phyloP scores from a whole-genome alignment of 2,888 invertebrate genomes.

The Belgica antarctica region DNA sequence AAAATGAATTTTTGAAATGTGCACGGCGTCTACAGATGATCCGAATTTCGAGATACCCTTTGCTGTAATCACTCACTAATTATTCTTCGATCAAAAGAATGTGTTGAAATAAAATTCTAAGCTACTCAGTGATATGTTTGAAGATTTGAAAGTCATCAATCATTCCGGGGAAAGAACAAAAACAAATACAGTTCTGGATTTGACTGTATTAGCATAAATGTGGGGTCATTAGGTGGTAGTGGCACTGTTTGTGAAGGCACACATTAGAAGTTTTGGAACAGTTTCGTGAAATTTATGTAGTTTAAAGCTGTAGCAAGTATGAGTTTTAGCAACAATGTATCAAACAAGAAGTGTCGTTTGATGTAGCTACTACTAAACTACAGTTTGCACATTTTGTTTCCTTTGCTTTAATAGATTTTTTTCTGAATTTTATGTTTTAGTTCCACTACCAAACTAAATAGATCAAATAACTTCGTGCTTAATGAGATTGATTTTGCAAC shows the following conservation, averaged over 20 bases:
- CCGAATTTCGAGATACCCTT: not conserved
- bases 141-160: constrained; percentile 38
- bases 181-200: constrained; percentile 20
- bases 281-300: no score
- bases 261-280: no score
- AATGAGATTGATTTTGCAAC: no score
- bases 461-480: no score
- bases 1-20: constrained; percentile 7
- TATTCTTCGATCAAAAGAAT: constrained; percentile 38
- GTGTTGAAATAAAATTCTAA: constrained; percentile 20
- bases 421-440: no score
- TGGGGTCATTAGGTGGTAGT: no score
- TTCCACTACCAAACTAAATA: no score
- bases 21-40: not conserved
- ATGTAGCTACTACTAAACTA: no score
- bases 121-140: constrained; percentile 14
- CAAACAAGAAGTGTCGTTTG: not conserved
- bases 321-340: not conserved
- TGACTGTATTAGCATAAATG: constrained; percentile 8
- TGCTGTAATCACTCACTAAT: constrained; percentile 27
- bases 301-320: not conserved
- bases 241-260: no score
- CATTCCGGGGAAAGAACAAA: constrained; percentile 30
- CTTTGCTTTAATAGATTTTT: no score
- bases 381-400: no score